Conservation (phyloP, 2,888 invertebrate genomes). For the Pachydiplax longipennis region DNA sequence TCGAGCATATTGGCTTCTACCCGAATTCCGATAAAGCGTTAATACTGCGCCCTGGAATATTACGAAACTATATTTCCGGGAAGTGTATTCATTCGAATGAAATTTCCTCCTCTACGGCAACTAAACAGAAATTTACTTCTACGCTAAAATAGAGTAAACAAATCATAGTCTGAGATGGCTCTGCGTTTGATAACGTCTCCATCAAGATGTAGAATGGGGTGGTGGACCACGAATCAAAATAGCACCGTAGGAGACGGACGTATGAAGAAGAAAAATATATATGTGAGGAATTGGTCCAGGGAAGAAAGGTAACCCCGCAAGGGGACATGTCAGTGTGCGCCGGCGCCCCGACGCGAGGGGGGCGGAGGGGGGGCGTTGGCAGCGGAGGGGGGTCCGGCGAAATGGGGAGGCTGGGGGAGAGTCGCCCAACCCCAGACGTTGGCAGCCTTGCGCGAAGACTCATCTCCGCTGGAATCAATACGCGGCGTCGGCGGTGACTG, state of each 20-base stretch:
- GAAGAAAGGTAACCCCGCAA: background rate
- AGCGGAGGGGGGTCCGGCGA: background rate
- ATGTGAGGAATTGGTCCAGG: constrained; percentile 24
- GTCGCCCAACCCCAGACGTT: constrained; percentile 37
- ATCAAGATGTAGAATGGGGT: too few species aligned
- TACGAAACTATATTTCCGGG: too few species aligned
- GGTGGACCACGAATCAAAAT: too few species aligned
- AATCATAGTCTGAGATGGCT: too few species aligned
- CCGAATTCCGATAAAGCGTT: too few species aligned
- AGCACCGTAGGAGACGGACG: background rate
- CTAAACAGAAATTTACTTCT: too few species aligned
- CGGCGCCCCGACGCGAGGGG: background rate
- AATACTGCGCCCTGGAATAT: too few species aligned
- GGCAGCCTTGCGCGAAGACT: constrained; percentile 33
- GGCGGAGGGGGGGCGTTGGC: background rate
- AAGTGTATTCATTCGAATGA: too few species aligned
- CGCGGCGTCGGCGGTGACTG: constrained; percentile 40
- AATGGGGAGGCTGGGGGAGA: background rate
- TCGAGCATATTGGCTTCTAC: too few species aligned
- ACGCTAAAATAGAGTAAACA: too few species aligned
- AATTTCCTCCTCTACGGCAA: too few species aligned
- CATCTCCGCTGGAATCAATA: constrained; percentile 42
- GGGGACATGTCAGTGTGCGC: background rate
- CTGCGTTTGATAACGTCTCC: too few species aligned
- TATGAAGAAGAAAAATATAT: background rate